Conservation (phyloP, 2,888 invertebrate species). For the Eristalis pertinax region DNA sequence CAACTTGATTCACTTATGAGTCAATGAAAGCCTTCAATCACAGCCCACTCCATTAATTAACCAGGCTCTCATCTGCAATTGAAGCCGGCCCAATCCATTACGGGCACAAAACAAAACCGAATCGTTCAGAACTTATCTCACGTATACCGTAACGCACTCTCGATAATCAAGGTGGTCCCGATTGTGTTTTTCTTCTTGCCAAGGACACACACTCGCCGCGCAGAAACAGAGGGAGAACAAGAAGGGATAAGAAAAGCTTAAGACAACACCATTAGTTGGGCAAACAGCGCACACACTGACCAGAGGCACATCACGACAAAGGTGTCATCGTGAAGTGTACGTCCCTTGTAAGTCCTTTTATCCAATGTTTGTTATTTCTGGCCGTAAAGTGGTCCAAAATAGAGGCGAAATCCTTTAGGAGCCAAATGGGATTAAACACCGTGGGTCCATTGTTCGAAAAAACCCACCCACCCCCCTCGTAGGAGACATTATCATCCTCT, state of each 20-base stretch:
- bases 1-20: constrained; percentile 37
- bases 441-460: no score
- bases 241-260: constrained; percentile 21
- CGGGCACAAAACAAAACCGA: constrained; percentile 16
- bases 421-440: neutral
- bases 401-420: no score
- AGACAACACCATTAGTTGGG: constrained; percentile 69
- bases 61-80: constrained; percentile 56
- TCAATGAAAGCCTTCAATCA: constrained; percentile 55
- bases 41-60: constrained; percentile 61
- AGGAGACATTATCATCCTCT: neutral
- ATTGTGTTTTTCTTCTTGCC: constrained; percentile 40
- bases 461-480: neutral
- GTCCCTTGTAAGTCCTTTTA: constrained; percentile 52
- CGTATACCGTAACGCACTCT: constrained; percentile 22
- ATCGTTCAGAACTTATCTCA: constrained; percentile 49
- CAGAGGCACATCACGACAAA: constrained; percentile 9
- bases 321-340: constrained; percentile 36
- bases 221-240: constrained; percentile 9
- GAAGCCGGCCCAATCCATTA: constrained; percentile 25
- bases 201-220: neutral
- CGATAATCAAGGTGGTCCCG: constrained; percentile 31
- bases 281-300: constrained; percentile 47
- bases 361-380: constrained; percentile 54
- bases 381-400: neutral